Evolutionary conservation across 2,113 vertebrate species (phyloP), one percentile per base, ranked within the genome.

Genomic region (Lucifuga dentata): DNA sequence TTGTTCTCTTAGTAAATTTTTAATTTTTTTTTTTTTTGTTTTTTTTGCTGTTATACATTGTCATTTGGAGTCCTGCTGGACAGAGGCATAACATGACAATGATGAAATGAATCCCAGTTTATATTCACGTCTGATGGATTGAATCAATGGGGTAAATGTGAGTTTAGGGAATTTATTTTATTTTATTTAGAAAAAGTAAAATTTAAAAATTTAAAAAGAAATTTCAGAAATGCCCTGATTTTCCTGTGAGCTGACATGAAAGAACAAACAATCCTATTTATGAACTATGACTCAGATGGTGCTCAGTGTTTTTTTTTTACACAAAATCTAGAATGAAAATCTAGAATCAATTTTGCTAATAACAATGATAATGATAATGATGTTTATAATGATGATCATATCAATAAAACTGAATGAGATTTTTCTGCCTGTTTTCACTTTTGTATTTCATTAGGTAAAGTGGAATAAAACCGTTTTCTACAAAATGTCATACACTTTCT

Each of bases 41-140:
- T 45, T 56, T 63, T 76, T 60, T 73, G 46, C 44, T 78, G 76
- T 74, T 78, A 65, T 79, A 29, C 76, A 76, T 90, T 90, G 90
- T 93, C 90, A 90, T 86, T 87, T 78, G 77, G 85, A 88, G 90
- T 92, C 91, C 93, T 93, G 93, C 93, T 93, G 93, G 93, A 91
- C 93, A 93, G 92, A 90, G 92, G 89, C 88, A 72, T 85, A 86
- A 86, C 43, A 5, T 91, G 91, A 87, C 91, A 90, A 84, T 81
- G 84, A 49, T 83, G 60, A 88, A 76, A 73, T 77, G 49, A 73
- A 74, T 83, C 79, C 83, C 75, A 62, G 62, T 86, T 83, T 86
- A 74, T 78, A 65, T 73, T 84, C 63, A 59, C 10, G 43, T 50
- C 61, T 35, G 60, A 73, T 53, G 70, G 80, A 72, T 79, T 64